A percentile compares a stretch with the other conserved stretches of the same genome.
phyloP scores from a whole-genome alignment of 2,888 invertebrate species.

The Pachycephus smyrnensis region DNA sequence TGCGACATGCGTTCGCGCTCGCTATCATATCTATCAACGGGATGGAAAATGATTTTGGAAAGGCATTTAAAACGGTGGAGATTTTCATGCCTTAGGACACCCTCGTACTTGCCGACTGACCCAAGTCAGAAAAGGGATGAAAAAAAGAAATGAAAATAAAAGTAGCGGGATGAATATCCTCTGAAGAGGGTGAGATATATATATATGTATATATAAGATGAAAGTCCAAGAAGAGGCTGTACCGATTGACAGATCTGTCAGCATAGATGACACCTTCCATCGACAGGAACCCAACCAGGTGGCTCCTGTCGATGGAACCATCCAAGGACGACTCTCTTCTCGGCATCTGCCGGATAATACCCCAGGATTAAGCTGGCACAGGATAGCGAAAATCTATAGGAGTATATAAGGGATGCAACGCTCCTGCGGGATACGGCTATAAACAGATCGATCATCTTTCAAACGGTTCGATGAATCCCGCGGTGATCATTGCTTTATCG shows the following conservation, averaged over 20 bases:
- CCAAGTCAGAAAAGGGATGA: not conserved
- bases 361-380: constrained; percentile 53
- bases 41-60: not conserved
- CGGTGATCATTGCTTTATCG: constrained; percentile 41
- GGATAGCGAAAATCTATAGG: constrained; percentile 25
- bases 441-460: constrained; percentile 68
- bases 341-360: constrained; percentile 61
- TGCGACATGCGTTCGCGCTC: constrained; percentile 62
- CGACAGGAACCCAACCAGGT: constrained; percentile 48
- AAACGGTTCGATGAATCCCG: constrained; percentile 54
- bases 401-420: constrained; percentile 19
- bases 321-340: constrained; percentile 45
- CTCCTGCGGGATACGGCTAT: constrained; percentile 37
- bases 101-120: not conserved
- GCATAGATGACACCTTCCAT: constrained; percentile 61
- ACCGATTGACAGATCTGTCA: constrained; percentile 64
- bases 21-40: constrained; percentile 66
- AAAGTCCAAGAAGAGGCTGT: constrained; percentile 34
- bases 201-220: constrained; percentile 12
- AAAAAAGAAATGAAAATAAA: constrained; percentile 12
- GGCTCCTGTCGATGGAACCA: constrained; percentile 41
- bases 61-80: not conserved
- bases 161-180: constrained; percentile 6
- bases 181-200: not conserved
- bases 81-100: not conserved